Percentiles rank a stretch among this genome's conserved stretches.
These are phyloP conservation scores for Mycalesis mineus DNA, from an alignment of 2,888 invertebrate species.

Conservation along the genomic window DNA sequence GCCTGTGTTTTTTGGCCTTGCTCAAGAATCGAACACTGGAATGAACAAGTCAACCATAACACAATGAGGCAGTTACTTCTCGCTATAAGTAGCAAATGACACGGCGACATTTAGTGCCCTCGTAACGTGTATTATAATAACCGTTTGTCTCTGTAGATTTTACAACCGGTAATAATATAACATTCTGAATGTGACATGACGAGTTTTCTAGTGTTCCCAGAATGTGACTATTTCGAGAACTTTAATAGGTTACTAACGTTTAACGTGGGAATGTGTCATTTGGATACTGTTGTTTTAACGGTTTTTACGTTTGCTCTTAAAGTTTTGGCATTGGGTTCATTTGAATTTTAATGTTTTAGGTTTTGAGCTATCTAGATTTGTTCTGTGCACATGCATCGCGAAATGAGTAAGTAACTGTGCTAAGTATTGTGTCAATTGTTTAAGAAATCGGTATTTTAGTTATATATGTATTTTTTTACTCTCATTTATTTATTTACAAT, in stretches of 20 bases:
- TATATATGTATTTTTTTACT: too few relatives aligned
- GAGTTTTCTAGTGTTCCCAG: slow-evolving; percentile 32
- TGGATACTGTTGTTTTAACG: not conserved
- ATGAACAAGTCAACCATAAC: not conserved
- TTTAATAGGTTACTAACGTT: slow-evolving; percentile 18
- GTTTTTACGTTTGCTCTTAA: not conserved
- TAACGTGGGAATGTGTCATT: slow-evolving; percentile 16
- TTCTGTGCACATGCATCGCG: too few relatives aligned
- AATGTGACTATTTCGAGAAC: slow-evolving; percentile 37
- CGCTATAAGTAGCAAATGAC: slow-evolving; percentile 1
- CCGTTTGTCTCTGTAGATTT: slow-evolving; percentile 38
- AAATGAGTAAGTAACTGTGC: too few relatives aligned
- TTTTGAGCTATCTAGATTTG: too few relatives aligned
- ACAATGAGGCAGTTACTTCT: not conserved
- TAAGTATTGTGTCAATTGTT: too few relatives aligned
- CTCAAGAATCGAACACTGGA: too few relatives aligned
- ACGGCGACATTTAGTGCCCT: slow-evolving; percentile 48
- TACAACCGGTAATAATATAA: slow-evolving; percentile 31
- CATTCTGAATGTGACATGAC: slow-evolving; percentile 34
- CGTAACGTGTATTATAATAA: slow-evolving; percentile 48
- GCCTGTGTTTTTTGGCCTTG: too few relatives aligned
- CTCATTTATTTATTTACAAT: too few relatives aligned
- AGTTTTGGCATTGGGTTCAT: not conserved
- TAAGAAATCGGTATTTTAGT: too few relatives aligned
- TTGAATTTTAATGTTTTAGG: too few relatives aligned